phyloP scores from a whole-genome alignment of 2,113 vertebrate species.

The Panurus biarmicus region DNA sequence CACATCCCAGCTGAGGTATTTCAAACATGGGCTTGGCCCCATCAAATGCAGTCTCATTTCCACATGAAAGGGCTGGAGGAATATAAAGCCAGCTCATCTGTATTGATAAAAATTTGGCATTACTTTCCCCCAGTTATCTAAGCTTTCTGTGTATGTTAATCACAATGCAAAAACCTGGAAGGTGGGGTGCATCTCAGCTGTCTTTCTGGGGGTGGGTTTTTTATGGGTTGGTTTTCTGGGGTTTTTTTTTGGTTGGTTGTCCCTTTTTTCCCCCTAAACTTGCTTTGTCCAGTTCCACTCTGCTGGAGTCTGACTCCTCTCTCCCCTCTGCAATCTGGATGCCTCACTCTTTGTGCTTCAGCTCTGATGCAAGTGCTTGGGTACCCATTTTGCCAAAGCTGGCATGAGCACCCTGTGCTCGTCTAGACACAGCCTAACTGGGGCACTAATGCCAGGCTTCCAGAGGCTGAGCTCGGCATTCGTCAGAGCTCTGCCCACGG shows the following conservation, averaged over 20 bases:
- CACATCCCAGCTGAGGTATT: slow-evolving; percentile 14
- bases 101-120: slow-evolving; percentile 47
- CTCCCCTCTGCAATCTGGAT: neutral
- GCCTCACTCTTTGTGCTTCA: neutral
- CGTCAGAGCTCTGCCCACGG: slow-evolving; percentile 71
- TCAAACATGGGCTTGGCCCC: slow-evolving; percentile 31
- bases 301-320: neutral
- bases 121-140: neutral
- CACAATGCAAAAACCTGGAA: neutral
- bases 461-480: slow-evolving; percentile 54
- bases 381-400: slow-evolving; percentile 37
- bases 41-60: slow-evolving; percentile 36
- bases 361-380: slow-evolving; percentile 10
- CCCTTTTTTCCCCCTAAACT: neutral
- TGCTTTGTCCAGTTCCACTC: neutral
- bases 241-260: neutral
- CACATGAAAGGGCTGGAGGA: slow-evolving; percentile 47
- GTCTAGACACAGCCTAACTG: slow-evolving; percentile 75
- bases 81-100: slow-evolving; percentile 26
- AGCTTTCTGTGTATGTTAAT: slow-evolving; percentile 23
- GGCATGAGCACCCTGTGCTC: slow-evolving; percentile 49
- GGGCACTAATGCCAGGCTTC: slow-evolving; percentile 72
- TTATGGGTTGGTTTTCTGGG: neutral
- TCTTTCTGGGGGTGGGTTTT: neutral
- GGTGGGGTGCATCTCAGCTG: neutral